A percentile compares a stretch with the other conserved stretches of the same genome.
Evolutionary conservation across 1,140 invertebrate species (phyloP).

Genomic region (Bradynema listronoti): DNA sequence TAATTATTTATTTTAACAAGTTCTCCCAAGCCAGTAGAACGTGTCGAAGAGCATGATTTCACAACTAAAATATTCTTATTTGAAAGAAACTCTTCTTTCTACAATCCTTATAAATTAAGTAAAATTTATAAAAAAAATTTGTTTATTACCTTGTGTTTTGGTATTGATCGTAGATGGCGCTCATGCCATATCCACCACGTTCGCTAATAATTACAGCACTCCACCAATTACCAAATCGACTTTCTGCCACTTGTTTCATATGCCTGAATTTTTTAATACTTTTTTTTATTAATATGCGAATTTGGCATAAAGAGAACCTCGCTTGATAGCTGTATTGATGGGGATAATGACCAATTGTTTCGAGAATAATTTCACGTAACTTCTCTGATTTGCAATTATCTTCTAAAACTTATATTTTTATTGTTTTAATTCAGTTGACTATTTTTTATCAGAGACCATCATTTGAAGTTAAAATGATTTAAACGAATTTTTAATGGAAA

Average conservation of each 20-base stretch:
- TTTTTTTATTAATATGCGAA: not conserved
- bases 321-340: slow-evolving; percentile 58
- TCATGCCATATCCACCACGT: slow-evolving; percentile 53
- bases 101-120: not conserved
- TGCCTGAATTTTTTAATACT: slow-evolving; percentile 37
- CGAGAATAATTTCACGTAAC: slow-evolving; percentile 50
- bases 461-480: no score
- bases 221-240: slow-evolving; percentile 57
- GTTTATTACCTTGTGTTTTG: slow-evolving; percentile 53
- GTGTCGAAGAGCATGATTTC: slow-evolving; percentile 55
- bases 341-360: slow-evolving; percentile 54
- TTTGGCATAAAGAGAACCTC: slow-evolving; percentile 32
- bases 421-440: no score
- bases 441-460: no score
- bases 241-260: slow-evolving; percentile 56
- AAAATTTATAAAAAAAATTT: not conserved
- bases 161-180: slow-evolving; percentile 54
- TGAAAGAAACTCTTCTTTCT: slow-evolving; percentile 3
- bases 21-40: slow-evolving; percentile 56
- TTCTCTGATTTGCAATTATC: slow-evolving; percentile 58
- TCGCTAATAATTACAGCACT: slow-evolving; percentile 56
- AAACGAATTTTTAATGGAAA: no score
- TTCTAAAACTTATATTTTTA: slow-evolving; percentile 39
- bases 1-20: slow-evolving; percentile 40
- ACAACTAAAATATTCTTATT: slow-evolving; percentile 43